These are phyloP conservation scores for Cololabis saira DNA, from an alignment of 2,113 vertebrate species.

Conservation along the genomic window DNA sequence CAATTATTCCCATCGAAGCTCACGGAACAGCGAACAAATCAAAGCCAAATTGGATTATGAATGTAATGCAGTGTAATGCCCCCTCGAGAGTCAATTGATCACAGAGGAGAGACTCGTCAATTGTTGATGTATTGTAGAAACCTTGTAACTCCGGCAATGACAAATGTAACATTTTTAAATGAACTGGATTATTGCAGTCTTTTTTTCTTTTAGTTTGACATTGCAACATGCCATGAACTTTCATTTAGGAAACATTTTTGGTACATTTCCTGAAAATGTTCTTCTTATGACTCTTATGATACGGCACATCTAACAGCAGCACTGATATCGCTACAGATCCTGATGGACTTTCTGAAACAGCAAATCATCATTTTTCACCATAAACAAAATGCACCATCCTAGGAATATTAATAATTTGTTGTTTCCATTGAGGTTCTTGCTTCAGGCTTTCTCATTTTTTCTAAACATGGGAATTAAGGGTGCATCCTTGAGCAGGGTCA, in stretches of 20 bases:
- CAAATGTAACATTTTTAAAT: slow-evolving; percentile 15
- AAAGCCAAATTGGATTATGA: slow-evolving; percentile 84
- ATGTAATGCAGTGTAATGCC: slow-evolving; percentile 80
- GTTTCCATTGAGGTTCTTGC: slow-evolving; percentile 24
- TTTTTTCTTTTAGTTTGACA: background rate
- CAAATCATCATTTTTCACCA: slow-evolving; percentile 36
- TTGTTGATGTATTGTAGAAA: slow-evolving; percentile 68
- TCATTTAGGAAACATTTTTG: background rate
- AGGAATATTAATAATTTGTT: slow-evolving; percentile 41
- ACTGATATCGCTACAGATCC: slow-evolving; percentile 12
- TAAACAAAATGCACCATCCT: slow-evolving; percentile 31
- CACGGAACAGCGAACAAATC: slow-evolving; percentile 82
- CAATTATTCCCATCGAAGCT: slow-evolving; percentile 82
- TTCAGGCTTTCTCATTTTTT: slow-evolving; percentile 28
- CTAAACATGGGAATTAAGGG: slow-evolving; percentile 32
- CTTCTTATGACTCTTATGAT: background rate
- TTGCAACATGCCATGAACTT: background rate
- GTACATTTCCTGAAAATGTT: background rate
- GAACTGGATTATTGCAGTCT: slow-evolving; percentile 11
- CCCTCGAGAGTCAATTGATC: slow-evolving; percentile 80
- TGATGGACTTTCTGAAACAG: slow-evolving; percentile 26
- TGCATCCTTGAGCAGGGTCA: slow-evolving; percentile 39
- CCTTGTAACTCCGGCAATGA: slow-evolving; percentile 57
- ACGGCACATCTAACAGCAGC: background rate
- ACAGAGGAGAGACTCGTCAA: slow-evolving; percentile 75